Evolutionary conservation across 2,888 invertebrate species (phyloP).

Genomic region (Cremastinae sp.): DNA sequence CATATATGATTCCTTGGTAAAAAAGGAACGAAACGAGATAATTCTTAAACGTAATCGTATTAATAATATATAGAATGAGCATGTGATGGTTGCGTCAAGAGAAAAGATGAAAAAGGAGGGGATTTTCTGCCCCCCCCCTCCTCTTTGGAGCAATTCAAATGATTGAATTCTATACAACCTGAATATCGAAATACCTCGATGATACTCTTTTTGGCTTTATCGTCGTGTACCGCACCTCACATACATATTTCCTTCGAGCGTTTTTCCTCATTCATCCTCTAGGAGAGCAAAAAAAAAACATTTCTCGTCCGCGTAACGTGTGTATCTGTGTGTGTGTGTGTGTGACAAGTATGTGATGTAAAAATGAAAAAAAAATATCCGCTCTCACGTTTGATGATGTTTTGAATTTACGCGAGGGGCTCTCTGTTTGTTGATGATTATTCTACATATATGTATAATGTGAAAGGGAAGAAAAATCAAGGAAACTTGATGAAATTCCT

Average conservation of each 20-base stretch:
- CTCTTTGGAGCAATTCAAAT: slow-evolving; percentile 40
- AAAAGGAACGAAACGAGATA: slow-evolving; percentile 33
- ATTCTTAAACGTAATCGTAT: slow-evolving; percentile 43
- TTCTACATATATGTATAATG: no score
- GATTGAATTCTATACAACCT: slow-evolving; percentile 61
- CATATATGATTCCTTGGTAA: no score
- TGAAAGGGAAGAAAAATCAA: slow-evolving; percentile 28
- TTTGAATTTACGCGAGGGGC: neutral
- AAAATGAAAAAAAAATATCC: no score
- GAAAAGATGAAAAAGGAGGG: slow-evolving; percentile 23
- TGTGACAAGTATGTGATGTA: no score
- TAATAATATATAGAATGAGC: slow-evolving; percentile 34
- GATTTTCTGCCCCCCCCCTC: slow-evolving; percentile 4
- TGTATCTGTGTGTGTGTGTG: no score
- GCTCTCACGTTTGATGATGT: no score
- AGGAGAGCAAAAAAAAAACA: no score
- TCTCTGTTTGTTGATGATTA: slow-evolving; percentile 25
- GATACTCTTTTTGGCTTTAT: slow-evolving; percentile 63
- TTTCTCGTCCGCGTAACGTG: no score
- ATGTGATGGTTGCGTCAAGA: slow-evolving; percentile 11
- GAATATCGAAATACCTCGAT: slow-evolving; percentile 65
- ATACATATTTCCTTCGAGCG: slow-evolving; percentile 36
- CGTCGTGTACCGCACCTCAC: slow-evolving; percentile 38
- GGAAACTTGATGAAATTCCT: no score
- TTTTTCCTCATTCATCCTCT: no score